A percentile compares a stretch with the other conserved stretches of the same genome.
phyloP scores from a whole-genome alignment of 2,797 vertebrate species.

The Sebastolobus alascanus region DNA sequence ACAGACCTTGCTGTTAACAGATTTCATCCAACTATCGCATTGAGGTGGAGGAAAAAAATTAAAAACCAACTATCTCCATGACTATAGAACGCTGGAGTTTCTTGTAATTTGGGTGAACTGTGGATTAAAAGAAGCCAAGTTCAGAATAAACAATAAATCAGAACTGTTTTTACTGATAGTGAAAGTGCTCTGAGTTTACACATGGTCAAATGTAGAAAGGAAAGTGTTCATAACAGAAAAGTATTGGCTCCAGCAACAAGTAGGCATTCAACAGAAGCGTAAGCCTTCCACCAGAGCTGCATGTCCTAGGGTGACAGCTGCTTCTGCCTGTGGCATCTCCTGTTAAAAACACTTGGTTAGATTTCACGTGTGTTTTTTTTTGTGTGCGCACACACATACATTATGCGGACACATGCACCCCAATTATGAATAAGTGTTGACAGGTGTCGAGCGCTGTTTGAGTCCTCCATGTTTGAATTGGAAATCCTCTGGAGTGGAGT shows the following conservation, averaged over 20 bases:
- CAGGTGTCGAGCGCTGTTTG: constrained; percentile 34
- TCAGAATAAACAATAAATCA: neutral
- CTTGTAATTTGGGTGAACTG: neutral
- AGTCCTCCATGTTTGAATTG: constrained; percentile 36
- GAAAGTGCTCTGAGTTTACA: neutral
- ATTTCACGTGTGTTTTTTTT: neutral
- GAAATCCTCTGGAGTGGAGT: constrained; percentile 31
- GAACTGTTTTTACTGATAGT: neutral
- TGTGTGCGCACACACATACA: neutral
- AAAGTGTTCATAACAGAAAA: neutral
- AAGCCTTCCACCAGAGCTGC: constrained; percentile 8
- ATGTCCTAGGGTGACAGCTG: constrained; percentile 17
- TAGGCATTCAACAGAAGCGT: constrained; percentile 25
- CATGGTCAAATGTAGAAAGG: neutral
- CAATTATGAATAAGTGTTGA: constrained; percentile 42
- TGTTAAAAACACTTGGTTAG: constrained; percentile 19
- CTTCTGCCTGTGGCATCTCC: constrained; percentile 13
- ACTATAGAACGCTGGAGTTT: neutral
- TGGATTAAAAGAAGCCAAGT: neutral
- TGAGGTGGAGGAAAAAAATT: neutral
- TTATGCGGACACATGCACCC: constrained; percentile 13
- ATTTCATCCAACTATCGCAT: neutral
- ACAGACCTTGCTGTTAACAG: neutral
- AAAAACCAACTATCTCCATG: no score
- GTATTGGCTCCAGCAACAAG: constrained; percentile 18